A percentile compares a stretch with the other conserved stretches of the same genome.
These are phyloP conservation scores for Norana najaformis DNA, from an alignment of 2,888 invertebrate genomes.

Conservation along the genomic window DNA sequence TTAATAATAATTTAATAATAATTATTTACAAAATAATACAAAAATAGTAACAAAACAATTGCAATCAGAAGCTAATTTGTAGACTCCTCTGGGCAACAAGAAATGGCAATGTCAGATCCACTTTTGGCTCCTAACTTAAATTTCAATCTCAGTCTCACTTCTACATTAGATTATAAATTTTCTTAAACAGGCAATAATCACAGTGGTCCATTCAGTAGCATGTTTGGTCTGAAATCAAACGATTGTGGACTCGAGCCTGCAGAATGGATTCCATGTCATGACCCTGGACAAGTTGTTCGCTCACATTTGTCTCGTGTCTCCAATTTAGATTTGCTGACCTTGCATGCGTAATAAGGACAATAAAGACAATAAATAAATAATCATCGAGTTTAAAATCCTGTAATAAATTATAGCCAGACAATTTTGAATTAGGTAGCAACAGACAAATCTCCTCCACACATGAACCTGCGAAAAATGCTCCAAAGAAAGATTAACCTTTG, in stretches of 20 bases:
- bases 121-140: neutral
- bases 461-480: no score
- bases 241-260: neutral
- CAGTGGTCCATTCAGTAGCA: no score
- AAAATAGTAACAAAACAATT: neutral
- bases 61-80: neutral
- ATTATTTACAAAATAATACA: neutral
- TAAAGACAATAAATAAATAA: no score
- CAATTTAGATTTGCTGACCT: neutral
- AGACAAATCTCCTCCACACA: no score
- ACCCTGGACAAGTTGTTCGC: neutral
- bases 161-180: neutral
- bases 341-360: neutral
- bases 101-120: neutral
- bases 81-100: no score
- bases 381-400: no score
- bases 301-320: neutral
- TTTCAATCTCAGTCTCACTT: neutral
- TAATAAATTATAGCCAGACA: no score
- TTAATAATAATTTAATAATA: neutral
- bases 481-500: slow-evolving; percentile 68
- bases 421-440: no score
- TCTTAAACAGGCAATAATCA: neutral
- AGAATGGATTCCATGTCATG: no score
- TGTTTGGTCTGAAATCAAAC: neutral